phyloP scores from a whole-genome alignment of 1,140 invertebrate genomes.

The Bactericera cockerelli region DNA sequence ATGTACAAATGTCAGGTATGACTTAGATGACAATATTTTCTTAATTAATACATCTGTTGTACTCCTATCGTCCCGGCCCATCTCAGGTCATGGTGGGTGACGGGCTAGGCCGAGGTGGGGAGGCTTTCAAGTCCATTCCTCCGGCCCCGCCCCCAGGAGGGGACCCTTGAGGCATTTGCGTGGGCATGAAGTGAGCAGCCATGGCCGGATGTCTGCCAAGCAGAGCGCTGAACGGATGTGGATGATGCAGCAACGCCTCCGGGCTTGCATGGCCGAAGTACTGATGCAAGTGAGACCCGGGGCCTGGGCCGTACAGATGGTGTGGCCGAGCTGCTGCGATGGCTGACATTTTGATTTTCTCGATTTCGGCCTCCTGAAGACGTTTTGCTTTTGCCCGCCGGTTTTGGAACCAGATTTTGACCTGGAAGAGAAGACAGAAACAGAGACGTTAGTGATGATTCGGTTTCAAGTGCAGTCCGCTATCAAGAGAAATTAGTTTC shows the following conservation, averaged over 20 bases:
- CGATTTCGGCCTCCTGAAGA: constrained; percentile 84
- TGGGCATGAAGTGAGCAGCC: constrained; percentile 13
- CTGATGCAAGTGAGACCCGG: constrained; percentile 25
- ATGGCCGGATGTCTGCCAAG: constrained; percentile 21
- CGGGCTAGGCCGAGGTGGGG: constrained; percentile 7
- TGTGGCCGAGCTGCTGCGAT: constrained; percentile 41
- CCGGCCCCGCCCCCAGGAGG: constrained; percentile 5
- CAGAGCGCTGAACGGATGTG: constrained; percentile 20
- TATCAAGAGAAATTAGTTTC: too few relatives aligned
- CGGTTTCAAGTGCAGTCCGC: not conserved
- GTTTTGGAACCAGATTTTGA: constrained; percentile 98
- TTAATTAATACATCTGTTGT: too few relatives aligned
- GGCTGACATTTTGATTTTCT: constrained; percentile 66
- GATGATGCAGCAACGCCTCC: constrained; percentile 19
- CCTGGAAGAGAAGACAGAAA: constrained; percentile 37
- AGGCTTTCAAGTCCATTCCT: constrained; percentile 6
- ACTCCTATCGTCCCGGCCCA: too few relatives aligned
- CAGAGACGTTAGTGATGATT: not conserved
- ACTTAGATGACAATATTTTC: too few relatives aligned
- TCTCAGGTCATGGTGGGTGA: constrained; percentile 11
- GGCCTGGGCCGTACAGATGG: constrained; percentile 31
- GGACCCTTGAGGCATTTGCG: not conserved
- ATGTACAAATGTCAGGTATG: too few relatives aligned
- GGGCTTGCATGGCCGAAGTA: constrained; percentile 18
- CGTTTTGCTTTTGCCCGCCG: constrained; percentile 85